Evolutionary conservation across 2,113 vertebrate genomes (phyloP), one percentile per base, ranked within the genome.

Genomic region (Rhinogobius similis): DNA sequence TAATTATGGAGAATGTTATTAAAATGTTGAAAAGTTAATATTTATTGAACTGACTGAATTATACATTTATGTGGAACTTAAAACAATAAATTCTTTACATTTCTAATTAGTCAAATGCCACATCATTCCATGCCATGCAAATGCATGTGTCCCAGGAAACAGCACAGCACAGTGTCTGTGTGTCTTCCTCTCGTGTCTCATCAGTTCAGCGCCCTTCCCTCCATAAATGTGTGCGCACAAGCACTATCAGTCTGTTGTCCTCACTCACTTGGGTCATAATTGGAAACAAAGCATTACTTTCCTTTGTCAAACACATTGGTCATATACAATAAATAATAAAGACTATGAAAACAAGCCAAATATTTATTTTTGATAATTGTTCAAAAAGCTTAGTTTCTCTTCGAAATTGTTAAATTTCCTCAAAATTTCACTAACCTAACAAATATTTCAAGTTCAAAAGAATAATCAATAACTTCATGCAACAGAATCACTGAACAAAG

Each of bases 281-380:
- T 88, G 91, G 90, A 93, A 90, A 91, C 73, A 58, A 46, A 59
- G 81, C 79, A 74, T 87, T 84, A 78, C 75, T 88, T 86, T 88
- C 86, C 87, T 86, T 68, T 41, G 75, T 75, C 65, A 73, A 43
- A 43, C 41, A 43, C 41, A 18, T 14, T 44, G 43, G 43, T 82
- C 76, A 78, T 84, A 76, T 70, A 83, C 77, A 85, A 83, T 86
- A 80, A 64, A 63, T 44, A 68, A 64, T 88, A 56, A 5, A 0
- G 1, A 27, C 10, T 12, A 75, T 67, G 82, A 43, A 56, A 71
- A 75, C 1, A 9, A 6, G 21, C 61, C 44, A 20, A 58, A 68
- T 79, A 73, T 86, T 89, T 91, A 85, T 78, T 87, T 8, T 46
- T 79, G 14, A 75, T 48, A 65, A 27, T 46, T 72, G 80, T n/a